Base-by-base conservation (phyloP, 2,113 vertebrate species). In the Salvelinus alpinus region DNA sequence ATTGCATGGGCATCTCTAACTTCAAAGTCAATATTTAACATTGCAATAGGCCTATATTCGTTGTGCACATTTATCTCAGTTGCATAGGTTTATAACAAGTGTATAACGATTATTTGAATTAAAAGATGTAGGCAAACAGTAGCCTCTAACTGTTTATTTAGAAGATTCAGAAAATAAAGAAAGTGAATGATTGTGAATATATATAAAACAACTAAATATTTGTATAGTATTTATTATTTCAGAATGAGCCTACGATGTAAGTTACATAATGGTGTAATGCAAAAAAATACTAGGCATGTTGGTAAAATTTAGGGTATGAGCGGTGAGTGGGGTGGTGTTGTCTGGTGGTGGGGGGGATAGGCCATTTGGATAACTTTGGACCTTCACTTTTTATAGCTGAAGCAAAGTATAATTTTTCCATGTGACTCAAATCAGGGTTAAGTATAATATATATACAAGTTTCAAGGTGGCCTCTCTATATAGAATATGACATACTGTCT, bases 1-100 rank as follows among this genome's bases (percentile, higher is more conserved):
- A 44, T 91, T 91, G 84, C 90, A 77, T 29, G 6, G 70, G 16
- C n/a, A 20, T 48, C 70, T 27, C 22, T 31, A 44, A 48, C 38
- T 57, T 72, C 3, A 38, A 16, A 16, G 3, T 25, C 11, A 66
- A 25, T 11, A 38, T 22, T n/a, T 4, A n/a, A 24, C 60, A 9
- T 74, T 34, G 0, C 2, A 11, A 3, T n/a, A 22, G 22, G 20
- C 60, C 7, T 64, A 3, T n/a, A n/a, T n/a, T 64, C n/a, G 24
- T 25, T 64, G 22, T 22, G 20, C 20, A 64, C 60, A n/a, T 64
- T 9, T 9, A 22, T 5, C n/a, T 38, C 38, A 38, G 38, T 38
- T 8, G 38, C 38, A 9, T 38, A 38, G 38, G 1, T 38, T 2
- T 38, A 38, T 38, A 38, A 38, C 38, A 38, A 38, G 38, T 7